Evolutionary conservation across 2,113 vertebrate species (phyloP).

Genomic region (Nycticryphes semicollaris): DNA sequence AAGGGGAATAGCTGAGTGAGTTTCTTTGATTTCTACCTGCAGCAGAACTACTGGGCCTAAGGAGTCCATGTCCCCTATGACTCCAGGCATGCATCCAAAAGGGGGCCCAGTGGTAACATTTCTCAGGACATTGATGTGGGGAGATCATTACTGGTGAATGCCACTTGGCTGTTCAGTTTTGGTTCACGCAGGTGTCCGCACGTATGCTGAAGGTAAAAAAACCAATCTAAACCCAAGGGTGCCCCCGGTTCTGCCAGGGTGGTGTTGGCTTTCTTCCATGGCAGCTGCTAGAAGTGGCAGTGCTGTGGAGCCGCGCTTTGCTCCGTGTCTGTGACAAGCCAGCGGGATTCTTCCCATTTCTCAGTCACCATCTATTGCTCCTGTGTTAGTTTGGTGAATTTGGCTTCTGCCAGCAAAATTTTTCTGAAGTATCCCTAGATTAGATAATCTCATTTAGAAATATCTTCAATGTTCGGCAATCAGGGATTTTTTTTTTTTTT

Average conservation of each 20-base stretch:
- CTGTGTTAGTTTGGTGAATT: not conserved
- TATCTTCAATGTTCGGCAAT: not conserved
- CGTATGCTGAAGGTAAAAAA: not conserved
- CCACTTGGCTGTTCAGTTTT: not conserved
- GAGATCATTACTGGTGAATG: not conserved
- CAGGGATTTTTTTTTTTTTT: not conserved
- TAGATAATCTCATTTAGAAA: not conserved
- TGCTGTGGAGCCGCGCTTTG: not conserved
- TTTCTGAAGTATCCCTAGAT: not conserved
- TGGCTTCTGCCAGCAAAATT: not conserved
- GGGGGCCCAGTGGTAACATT: not conserved
- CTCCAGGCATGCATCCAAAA: not conserved
- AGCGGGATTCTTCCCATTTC: not conserved
- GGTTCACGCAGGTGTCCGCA: not conserved
- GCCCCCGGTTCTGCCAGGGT: not conserved
- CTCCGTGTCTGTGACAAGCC: not conserved
- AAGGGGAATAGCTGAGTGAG: not conserved
- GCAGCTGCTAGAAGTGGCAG: not conserved
- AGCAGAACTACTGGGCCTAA: not conserved
- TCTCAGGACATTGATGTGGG: not conserved
- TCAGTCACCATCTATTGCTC: not conserved
- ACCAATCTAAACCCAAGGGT: not conserved
- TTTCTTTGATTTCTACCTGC: not conserved
- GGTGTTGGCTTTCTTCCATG: not conserved
- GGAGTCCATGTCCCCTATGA: not conserved